A percentile compares a stretch with the other conserved stretches of the same genome.
phyloP scores from a whole-genome alignment of 2,797 vertebrate genomes.

The Falco biarmicus region DNA sequence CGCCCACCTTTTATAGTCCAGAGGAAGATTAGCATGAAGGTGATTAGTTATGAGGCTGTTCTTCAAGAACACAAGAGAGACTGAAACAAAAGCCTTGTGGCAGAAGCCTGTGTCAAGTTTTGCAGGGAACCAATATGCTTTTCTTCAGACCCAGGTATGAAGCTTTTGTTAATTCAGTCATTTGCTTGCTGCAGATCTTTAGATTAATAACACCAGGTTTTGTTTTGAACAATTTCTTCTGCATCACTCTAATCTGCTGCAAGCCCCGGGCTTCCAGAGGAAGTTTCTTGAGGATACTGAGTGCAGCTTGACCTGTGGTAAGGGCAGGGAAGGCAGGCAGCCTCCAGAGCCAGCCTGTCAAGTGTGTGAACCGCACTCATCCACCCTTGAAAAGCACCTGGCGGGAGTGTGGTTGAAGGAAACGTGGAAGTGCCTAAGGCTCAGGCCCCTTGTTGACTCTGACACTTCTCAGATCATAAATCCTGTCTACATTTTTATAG shows the following conservation, averaged over 20 bases:
- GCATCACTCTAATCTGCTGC: not conserved
- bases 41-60: not conserved
- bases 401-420: not conserved
- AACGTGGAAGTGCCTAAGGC: not conserved
- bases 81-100: not conserved
- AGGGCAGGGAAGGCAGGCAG: not conserved
- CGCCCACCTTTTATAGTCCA: not conserved
- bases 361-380: accelerated
- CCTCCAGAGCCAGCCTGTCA: not conserved
- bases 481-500: not conserved
- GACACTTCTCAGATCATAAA: not conserved
- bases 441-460: not conserved
- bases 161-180: not conserved
- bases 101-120: not conserved
- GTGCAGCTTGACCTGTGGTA: not conserved
- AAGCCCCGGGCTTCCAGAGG: not conserved
- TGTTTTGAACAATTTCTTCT: not conserved
- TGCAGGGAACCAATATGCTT: not conserved
- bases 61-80: not conserved
- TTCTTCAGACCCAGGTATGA: not conserved
- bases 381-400: not conserved
- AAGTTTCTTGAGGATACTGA: not conserved
- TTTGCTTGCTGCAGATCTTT: not conserved
- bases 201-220: not conserved
- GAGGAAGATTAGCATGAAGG: not conserved